Conservation (phyloP, 2,888 invertebrate genomes). For the Microplitis manilae region DNA sequence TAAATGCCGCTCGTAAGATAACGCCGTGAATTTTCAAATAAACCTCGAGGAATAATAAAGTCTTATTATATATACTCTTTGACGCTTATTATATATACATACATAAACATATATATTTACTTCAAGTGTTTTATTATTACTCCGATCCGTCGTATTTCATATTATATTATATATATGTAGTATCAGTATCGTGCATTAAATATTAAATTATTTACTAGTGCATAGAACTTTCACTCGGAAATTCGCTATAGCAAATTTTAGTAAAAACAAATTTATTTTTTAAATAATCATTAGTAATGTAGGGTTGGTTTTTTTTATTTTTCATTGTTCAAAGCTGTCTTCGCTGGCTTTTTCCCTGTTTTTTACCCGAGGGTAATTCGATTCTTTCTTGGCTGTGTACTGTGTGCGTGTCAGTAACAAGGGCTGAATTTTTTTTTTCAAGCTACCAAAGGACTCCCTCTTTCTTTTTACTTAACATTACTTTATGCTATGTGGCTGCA, state of each 20-base stretch:
- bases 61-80: neutral
- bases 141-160: neutral
- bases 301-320: conserved; percentile 1
- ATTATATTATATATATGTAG: neutral
- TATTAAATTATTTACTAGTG: too few species aligned
- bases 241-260: neutral
- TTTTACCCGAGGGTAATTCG: conserved; percentile 22
- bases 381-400: conserved; percentile 22
- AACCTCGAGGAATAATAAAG: neutral
- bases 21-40: neutral
- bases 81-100: neutral
- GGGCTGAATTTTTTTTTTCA: conserved; percentile 34
- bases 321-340: conserved; percentile 15
- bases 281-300: neutral
- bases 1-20: neutral
- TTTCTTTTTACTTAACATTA: neutral
- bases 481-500: neutral
- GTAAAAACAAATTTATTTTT: neutral
- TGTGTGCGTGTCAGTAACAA: conserved; percentile 40
- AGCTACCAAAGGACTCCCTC: neutral
- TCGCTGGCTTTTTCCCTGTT: neutral
- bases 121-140: neutral
- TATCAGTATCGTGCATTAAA: neutral
- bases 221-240: too few species aligned
- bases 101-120: neutral